Conservation (phyloP, 2,113 vertebrate species). For the Neogobius melanostomus region DNA sequence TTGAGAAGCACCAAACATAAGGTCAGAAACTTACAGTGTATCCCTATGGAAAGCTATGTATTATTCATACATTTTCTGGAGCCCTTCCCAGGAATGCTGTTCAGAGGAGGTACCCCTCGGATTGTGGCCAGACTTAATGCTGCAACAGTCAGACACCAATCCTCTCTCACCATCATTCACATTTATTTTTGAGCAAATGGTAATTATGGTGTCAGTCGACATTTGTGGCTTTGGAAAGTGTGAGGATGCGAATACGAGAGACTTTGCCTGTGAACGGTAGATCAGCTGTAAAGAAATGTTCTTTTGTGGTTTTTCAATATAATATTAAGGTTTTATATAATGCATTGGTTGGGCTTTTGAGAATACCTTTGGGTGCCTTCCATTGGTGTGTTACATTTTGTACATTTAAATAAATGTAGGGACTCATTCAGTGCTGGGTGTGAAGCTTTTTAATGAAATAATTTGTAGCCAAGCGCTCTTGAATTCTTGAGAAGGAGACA, state of each 20-base stretch:
- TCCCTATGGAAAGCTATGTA: background rate
- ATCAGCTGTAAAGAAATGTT: too few relatives aligned
- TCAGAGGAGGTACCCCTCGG: background rate
- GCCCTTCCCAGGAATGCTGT: background rate
- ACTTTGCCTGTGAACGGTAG: too few relatives aligned
- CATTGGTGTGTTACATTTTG: too few relatives aligned
- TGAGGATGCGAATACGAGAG: background rate
- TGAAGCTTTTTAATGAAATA: too few relatives aligned
- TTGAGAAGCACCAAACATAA: constrained; percentile 50
- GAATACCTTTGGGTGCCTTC: too few relatives aligned
- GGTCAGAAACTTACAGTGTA: constrained; percentile 35
- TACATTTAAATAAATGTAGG: too few relatives aligned
- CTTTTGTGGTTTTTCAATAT: too few relatives aligned
- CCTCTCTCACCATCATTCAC: background rate
- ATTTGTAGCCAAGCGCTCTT: too few relatives aligned
- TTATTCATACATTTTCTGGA: constrained; percentile 2
- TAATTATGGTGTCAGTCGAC: background rate
- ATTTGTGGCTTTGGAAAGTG: background rate
- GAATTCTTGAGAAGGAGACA: too few relatives aligned
- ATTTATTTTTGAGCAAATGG: background rate
- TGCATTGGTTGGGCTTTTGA: too few relatives aligned
- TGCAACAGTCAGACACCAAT: background rate
- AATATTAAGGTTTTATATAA: too few relatives aligned
- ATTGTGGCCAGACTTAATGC: background rate
- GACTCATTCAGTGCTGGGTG: too few relatives aligned